Percentiles rank a stretch among this genome's conserved stretches.
Conservation (phyloP, 35 echinoderm and acorn worm genomes). For the Apostichopus californicus region DNA sequence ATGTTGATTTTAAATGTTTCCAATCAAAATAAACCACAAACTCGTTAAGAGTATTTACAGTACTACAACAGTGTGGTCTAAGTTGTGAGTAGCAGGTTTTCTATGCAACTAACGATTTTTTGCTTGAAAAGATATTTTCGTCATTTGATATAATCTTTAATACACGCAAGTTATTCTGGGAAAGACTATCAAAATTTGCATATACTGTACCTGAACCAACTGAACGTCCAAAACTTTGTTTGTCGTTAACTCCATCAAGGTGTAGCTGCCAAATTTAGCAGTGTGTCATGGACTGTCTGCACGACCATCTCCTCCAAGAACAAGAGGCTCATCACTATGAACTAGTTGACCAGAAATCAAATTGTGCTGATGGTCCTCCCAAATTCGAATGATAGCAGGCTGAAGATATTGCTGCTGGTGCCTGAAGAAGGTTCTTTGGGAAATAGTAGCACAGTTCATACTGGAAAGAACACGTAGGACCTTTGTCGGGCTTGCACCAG, state of each 20-base stretch:
- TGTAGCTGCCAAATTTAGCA: too few relatives aligned
- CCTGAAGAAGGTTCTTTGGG: too few relatives aligned
- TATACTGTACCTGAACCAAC: too few relatives aligned
- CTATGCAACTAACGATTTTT: not conserved
- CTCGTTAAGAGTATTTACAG: not conserved
- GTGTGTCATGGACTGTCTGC: constrained; percentile 33
- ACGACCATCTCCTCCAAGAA: constrained; percentile 17
- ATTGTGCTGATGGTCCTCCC: not conserved
- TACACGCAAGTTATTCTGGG: not conserved
- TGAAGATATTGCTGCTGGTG: constrained; percentile 23
- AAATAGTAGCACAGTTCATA: too few relatives aligned
- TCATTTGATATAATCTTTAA: constrained; percentile 4
- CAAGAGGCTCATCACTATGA: not conserved
- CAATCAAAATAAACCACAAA: not conserved
- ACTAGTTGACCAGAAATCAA: not conserved
- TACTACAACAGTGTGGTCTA: not conserved
- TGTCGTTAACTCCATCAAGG: too few relatives aligned
- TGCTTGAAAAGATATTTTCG: not conserved
- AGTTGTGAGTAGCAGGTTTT: not conserved
- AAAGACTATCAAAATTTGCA: constrained; percentile 21
- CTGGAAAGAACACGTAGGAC: too few relatives aligned
- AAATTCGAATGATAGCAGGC: not conserved
- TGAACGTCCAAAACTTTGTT: too few relatives aligned
- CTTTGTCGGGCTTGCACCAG: constrained; percentile 37
- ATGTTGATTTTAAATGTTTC: too few relatives aligned